Base-by-base conservation (phyloP, 2,113 vertebrate species). In the Thinocorus orbignyianus region DNA sequence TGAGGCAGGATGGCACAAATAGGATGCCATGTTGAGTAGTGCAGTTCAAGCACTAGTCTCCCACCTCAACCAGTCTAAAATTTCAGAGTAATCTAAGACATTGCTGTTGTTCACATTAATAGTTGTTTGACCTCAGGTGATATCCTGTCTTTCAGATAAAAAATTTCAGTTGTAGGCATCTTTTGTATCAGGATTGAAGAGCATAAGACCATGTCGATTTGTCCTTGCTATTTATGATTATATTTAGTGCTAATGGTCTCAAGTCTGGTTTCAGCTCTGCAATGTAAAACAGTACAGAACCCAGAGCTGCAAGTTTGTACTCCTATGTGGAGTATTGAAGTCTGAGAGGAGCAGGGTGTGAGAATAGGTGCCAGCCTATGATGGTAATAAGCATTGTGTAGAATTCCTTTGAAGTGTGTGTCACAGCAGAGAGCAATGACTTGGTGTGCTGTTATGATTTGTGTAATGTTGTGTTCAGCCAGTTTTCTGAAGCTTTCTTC, bases 61-160 rank as follows among this genome's bases (percentile, higher is more conserved):
- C 64, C 72, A 57, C 49, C 17, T 91, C 52, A 54, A 10, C 42
- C 35, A 51, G 35, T 88, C 60, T 90, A 58, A 81, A 86, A 78
- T 7, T 71, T 91, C 11, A 17, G 6, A 31, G 49, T 70, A 51
- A 46, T 35, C 1, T 13, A 37, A 66, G 80, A 71, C 35, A 18
- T 58, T 4, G 1, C 42, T 93, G 60, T 30, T 80, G 33, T 74
- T 85, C 44, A 58, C 18, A 3, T 66, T 70, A 11, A 33, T 35
- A 44, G 26, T 66, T 88, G 55, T 81, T 93, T 73, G 71, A 87
- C 70, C 74, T 95, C 83, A 86, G 91, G 73, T 92, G 69, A 72
- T 30, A 33, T 12, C 31, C 17, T 81, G 64, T 74, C 61, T 78
- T 74, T 11, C 86, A 85, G 88, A 60, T 42, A 51, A 80, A 49